Evolutionary conservation across 2,113 vertebrate species (phyloP), one percentile per base, ranked within the genome.

Genomic region (Ploceus nigricollis): DNA sequence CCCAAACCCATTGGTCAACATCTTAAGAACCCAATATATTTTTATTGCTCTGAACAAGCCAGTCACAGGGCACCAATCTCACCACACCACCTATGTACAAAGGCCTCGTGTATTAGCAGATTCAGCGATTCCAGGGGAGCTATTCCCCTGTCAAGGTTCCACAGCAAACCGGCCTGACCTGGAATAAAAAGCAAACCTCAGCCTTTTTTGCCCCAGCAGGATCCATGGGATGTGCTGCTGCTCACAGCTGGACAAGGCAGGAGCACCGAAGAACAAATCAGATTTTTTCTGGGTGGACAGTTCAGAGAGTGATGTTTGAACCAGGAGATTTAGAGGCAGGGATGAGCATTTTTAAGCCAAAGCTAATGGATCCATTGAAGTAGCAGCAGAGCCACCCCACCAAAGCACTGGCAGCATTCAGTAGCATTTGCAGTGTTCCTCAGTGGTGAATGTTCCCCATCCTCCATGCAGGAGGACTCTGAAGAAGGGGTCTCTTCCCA

Each of bases 1-100:
- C 97, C 97, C 94, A 97, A 98, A 97, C 75, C 89, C 94, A 97
- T 96, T 97, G 91, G 97, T 98, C 98, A 98, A 96, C 98, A 96
- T 97, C 97, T 97, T 92, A 47, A n/a, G 81, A 93, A 90, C 93
- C 91, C 82, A 93, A 66, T 98, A 96, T 98, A 98, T 98, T 98
- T 98, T 98, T 97, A 96, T 94, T 97, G 15, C 83, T 0, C 83
- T 90, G 54, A 96, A 97, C 94, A 77, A 97, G 82, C 82, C 30
- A 5, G 80, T 73, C 77, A 92, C 93, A 95, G 83, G 96, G 94
- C 96, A 93, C 94, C 82, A 80, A 48, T 63, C 54, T 64, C 87
- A 90, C 75, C 39, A 70, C 89, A 80, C 81, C 92, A 97, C 96
- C 96, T 71, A 70, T 27, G 48, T 17, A 23, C 83, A 70, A 89